Evolutionary conservation across 2,113 vertebrate species (phyloP), one percentile per base, ranked within the genome.

Genomic region (Oceanites oceanicus): DNA sequence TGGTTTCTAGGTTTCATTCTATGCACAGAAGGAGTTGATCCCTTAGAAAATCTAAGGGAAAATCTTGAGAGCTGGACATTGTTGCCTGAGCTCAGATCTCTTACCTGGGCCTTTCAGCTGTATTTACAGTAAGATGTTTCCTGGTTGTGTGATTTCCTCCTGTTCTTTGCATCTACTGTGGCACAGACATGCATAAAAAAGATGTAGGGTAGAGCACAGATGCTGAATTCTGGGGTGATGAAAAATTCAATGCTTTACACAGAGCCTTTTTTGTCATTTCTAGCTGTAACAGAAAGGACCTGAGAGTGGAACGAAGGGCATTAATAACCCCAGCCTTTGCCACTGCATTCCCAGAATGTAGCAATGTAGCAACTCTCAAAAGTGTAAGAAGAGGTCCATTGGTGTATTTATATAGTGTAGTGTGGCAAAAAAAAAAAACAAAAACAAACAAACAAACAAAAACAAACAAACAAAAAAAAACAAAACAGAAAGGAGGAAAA

Each of bases 221-320:
- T 36, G 53, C 72, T 45, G 77, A 29, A 23, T 18, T 90, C 0
- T 40, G 67, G 42, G 38, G 58, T 95, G 93, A 40, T 53, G 85
- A 32, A 53, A 88, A 96, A 86, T 53, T 86, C 91, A 80, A 1
- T 20, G 53, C 62, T 84, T 66, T 59, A 38, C 20, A 32, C 45
- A 26, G 65, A 82, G 88, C 52, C 15, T 85, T 68, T 77, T 62
- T 73, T 36, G 61, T 96, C 56, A 45, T 92, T 96, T 90, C 71
- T 83, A 58, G 20, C 47, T 92, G 67, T 63, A 88, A 55, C 92
- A 93, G 73, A n/a, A 94, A 97, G 78, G 97, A 97, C 96, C 96
- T 97, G 97, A 96, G 96, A 94, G 79, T 75, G 96, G 89, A 92
- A 36, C 78, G 94, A 74, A 80, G 95, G 81, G 92, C 58, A 40